Evolutionary conservation across 1,140 invertebrate species (phyloP), one percentile per base, ranked within the genome.

Genomic region (Epicauta chinensis): DNA sequence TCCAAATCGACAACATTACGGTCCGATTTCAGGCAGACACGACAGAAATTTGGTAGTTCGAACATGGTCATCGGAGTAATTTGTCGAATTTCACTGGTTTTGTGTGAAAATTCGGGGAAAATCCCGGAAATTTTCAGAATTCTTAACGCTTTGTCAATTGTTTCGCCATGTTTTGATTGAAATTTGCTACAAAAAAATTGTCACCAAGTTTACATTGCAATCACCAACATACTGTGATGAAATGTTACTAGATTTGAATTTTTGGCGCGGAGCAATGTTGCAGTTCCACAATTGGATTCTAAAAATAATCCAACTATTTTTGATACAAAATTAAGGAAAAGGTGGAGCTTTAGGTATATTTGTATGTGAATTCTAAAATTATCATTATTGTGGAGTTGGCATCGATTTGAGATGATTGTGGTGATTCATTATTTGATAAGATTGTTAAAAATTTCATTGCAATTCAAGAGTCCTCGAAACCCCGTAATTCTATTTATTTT

Each of bases 1-100:
- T 56, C 61, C 44, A 65, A 57, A 59, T 68, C 61, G 17, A 63
- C 62, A 6, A 68, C 56, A 39, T 61, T 60, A 49, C 65, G 65
- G 52, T 68, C 66, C 44, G 62, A 60, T 59, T 68, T 61, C 10
- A 68, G 54, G 47, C 66, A 68, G 9, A 66, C 60, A 40, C 64
- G 64, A 58, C 66, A 68, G 58, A 68, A 68, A 60, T 66, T 60
- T 36, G 64, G 60, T 50, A 68, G 50, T 16, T 56, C 60, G 58
- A 57, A 65, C 66, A 68, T 68, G 32, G 55, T 61, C 53, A 58
- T 61, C 42, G 38, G 23, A 7, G 23, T 5, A 23, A 23, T 23
- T 23, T 23, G 23, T 0, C 7, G 7, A 5, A 5, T 23, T 23
- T 23, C 2, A 5, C 4, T 23, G 1, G 7, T 39, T 10, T 7